Base-by-base conservation (phyloP, 1,140 invertebrate species). In the Microplitis demolitor region DNA sequence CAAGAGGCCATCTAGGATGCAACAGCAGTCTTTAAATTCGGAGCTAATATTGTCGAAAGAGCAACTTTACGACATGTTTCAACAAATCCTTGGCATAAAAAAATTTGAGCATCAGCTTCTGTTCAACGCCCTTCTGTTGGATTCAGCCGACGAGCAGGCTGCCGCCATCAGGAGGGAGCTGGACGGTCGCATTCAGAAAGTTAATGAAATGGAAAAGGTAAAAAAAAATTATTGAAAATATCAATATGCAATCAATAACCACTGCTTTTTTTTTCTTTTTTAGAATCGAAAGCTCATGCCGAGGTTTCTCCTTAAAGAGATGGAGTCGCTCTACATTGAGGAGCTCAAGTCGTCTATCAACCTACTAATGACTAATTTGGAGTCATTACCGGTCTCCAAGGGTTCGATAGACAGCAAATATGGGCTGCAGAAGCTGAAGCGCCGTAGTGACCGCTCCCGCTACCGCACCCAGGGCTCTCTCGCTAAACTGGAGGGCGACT, bases 51-150 rank as follows among this genome's bases (percentile, higher is more conserved):
- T 98, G 71, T 96, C 95, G 69, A 98, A 98, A 88, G 97, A 99
- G 83, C 97, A 98, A 87, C 91, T 99, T 0, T 99, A 98, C 88
- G 98, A 99, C 88, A 98, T 99, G 96, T 99, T 99, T 88, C 98
- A 99, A 85, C 97, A 99, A 87, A 98, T 99, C 77, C 88, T 99
- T 72, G 93, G 94, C 56, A 95, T 99, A 9, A 99, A 99, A 90
- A 99, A 99, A 88, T 99, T 99, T 87, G 98, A 99, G 88, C 98
- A 99, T 88, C 98, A 99, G 88, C 93, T 99, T 79, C 91, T 99
- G 61, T 99, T 97, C 89, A 99, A 99, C 90, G 97, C 98, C 76
- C 91, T 99, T 82, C 94, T 99, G 92, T 89, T 99, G 88, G 98
- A 99, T 85, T 99, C 98, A 83, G 95, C 96, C 70, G 98, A 99